Base-by-base conservation (phyloP, 1,140 invertebrate species). In the Papilio aristodemus region DNA sequence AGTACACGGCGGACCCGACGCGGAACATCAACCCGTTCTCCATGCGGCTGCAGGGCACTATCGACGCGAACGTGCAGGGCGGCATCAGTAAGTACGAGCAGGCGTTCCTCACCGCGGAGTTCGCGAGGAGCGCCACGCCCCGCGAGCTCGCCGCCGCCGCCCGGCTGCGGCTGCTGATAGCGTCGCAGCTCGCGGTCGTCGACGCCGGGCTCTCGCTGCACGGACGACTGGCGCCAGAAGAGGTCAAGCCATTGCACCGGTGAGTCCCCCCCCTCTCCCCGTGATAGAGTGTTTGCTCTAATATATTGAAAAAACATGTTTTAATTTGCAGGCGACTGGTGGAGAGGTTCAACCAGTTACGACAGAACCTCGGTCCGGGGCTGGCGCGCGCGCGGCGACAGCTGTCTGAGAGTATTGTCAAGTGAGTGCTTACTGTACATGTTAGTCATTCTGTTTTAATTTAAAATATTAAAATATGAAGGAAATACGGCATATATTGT, bases 31-130 rank as follows among this genome's bases (percentile, higher is more conserved):
- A 97, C 87, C 97, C 97, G 0, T 95, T 99, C 72, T 97, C 96
- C 4, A 99, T 99, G 97, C 93, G 96, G 60, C 92, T 99, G 1
- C 96, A 97, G 82, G 98, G 98, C 14, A 97, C 97, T 27, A 97
- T 98, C 71, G 98, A 98, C 87, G 97, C 98, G 0, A 97, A 97
- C 76, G 98, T 99, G 0, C 97, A 97, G 94, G 97, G 98, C n/a
- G 98, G 98, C 8, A 97, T 99, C 60, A 95, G 95, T 37, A 99
- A 98, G 83, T 99, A 98, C 81, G 97, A 97, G 77, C 96, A 98
- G 76, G 97, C 97, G 4, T 99, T 99, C 86, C 95, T 99, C 60
- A 95, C 94, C 3, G 91, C 95, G 4, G 96, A 97, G 70, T 98
- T 97, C 83, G 76, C 86, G 0, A 83, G 90, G 7, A 80, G 58